These are phyloP conservation scores for Sinohyriopsis cumingii DNA, from an alignment of 2,888 invertebrate genomes.

Conservation along the genomic window DNA sequence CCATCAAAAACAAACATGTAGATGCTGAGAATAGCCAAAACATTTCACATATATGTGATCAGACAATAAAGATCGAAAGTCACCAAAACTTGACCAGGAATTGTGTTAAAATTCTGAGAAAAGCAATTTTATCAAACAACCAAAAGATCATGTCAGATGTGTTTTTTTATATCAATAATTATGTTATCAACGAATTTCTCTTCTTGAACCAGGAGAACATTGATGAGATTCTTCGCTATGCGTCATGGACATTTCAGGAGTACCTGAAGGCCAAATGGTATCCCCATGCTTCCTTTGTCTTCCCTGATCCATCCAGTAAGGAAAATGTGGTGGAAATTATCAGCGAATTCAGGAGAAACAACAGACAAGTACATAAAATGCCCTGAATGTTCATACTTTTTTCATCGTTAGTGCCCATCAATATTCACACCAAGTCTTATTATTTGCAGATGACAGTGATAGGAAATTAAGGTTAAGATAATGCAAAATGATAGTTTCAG, in stretches of 20 bases:
- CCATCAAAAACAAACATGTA: too few species aligned
- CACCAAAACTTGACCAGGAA: too few species aligned
- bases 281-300: conserved; percentile 14
- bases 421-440: too few species aligned
- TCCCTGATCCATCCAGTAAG: conserved; percentile 25
- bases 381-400: background rate
- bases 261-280: conserved; percentile 18
- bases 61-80: too few species aligned
- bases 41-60: too few species aligned
- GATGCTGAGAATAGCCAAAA: too few species aligned
- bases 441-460: background rate
- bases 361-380: conserved; percentile 26
- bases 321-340: conserved; percentile 27
- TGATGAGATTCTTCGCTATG: conserved; percentile 7
- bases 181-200: background rate
- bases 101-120: too few species aligned
- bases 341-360: conserved; percentile 23
- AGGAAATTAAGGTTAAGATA: background rate
- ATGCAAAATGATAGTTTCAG: too few species aligned
- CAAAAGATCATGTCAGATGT: too few species aligned
- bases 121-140: too few species aligned
- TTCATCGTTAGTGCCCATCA: background rate
- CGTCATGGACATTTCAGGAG: conserved; percentile 25
- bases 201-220: conserved; percentile 18
- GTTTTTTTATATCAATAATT: too few species aligned